These are phyloP conservation scores for Phalacrocorax brasilianus DNA, from an alignment of 2,113 vertebrate species.

Conservation along the genomic window DNA sequence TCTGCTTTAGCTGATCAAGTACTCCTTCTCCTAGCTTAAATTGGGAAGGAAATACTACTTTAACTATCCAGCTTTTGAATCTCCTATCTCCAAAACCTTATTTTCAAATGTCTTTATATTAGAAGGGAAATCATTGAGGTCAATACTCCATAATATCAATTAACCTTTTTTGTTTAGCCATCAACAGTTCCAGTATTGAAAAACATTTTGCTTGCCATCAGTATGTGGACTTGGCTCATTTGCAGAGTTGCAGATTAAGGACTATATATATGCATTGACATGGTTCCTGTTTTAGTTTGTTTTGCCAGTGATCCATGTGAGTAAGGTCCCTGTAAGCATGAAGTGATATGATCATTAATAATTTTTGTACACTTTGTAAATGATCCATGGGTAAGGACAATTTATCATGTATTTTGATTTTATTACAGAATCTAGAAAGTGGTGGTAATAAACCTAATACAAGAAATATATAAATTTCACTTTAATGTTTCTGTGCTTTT, in stretches of 20 bases:
- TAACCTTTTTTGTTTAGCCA: not conserved
- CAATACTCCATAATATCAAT: not conserved
- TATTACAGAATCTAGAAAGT: not conserved
- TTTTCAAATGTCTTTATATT: not conserved
- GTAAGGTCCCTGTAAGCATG: not conserved
- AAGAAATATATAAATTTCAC: not conserved
- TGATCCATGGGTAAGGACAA: not conserved
- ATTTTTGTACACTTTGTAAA: not conserved
- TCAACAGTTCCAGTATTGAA: not conserved
- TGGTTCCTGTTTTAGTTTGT: not conserved
- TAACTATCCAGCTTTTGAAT: not conserved
- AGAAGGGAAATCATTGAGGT: not conserved
- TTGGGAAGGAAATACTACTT: not conserved
- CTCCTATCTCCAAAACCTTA: not conserved
- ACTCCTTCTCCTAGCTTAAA: not conserved
- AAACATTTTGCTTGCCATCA: not conserved
- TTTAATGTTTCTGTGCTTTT: not conserved
- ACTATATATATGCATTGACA: not conserved
- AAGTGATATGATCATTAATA: not conserved
- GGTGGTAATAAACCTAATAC: not conserved
- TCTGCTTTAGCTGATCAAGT: not conserved
- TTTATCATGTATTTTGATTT: not conserved
- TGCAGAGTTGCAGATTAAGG: not conserved
- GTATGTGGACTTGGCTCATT: not conserved
- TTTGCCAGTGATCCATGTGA: conserved; percentile 9